Percentiles rank a stretch among this genome's conserved stretches.
Evolutionary conservation across 1,140 invertebrate genomes (phyloP).

Genomic region (Brevipalpus yothersi): DNA sequence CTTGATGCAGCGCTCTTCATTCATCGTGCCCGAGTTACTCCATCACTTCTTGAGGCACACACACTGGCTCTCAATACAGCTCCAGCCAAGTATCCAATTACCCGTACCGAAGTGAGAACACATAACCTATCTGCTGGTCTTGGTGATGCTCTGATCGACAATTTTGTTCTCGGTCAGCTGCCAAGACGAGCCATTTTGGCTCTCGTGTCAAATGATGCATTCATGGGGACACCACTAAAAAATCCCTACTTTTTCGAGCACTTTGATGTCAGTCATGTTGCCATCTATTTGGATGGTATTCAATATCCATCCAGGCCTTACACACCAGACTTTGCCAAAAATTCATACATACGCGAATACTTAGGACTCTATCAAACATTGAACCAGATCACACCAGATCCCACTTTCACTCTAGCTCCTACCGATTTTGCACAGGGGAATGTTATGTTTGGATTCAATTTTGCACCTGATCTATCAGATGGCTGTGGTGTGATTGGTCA

Average conservation of each 20-base stretch:
- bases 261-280: constrained; percentile 2
- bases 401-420: neutral
- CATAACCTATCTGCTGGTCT: constrained; percentile 7
- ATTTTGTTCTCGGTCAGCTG: constrained; percentile 8
- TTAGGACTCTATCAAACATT: neutral
- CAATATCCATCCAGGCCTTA: neutral
- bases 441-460: constrained; percentile 3
- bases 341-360: neutral
- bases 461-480: constrained; percentile 1
- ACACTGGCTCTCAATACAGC: constrained; percentile 1
- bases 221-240: constrained; percentile 5
- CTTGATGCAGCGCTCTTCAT: constrained; percentile 8
- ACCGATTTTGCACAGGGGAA: neutral
- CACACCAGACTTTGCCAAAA: constrained; percentile 1
- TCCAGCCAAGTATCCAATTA: constrained; percentile 2
- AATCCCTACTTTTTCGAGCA: neutral
- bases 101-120: constrained; percentile 9
- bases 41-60: constrained; percentile 5
- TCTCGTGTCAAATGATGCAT: constrained; percentile 1
- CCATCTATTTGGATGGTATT: constrained; percentile 1
- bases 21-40: neutral
- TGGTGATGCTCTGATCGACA: constrained; percentile 8
- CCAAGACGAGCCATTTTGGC: constrained; percentile 7
- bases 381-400: neutral
- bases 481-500: neutral